Conservation (phyloP, 2,113 vertebrate genomes). For the Pholis gunnellus region DNA sequence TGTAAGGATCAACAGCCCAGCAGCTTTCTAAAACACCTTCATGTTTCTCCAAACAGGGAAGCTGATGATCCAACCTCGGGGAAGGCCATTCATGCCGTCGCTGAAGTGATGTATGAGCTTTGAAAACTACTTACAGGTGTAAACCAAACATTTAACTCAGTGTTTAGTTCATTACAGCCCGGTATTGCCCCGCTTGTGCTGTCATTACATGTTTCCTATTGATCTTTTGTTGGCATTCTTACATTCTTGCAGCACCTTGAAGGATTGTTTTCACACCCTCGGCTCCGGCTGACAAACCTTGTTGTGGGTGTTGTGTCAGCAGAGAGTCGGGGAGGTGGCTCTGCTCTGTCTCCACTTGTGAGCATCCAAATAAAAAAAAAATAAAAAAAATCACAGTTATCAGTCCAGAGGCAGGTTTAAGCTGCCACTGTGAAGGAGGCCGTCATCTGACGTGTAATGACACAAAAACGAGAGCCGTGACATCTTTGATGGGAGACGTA, state of each 20-base stretch:
- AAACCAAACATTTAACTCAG: slow-evolving; percentile 35
- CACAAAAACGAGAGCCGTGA: slow-evolving; percentile 70
- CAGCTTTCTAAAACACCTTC: neutral
- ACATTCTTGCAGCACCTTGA: slow-evolving; percentile 44
- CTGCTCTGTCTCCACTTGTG: slow-evolving; percentile 29
- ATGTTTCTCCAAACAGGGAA: slow-evolving; percentile 18
- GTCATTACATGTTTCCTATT: slow-evolving; percentile 45
- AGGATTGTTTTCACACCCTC: slow-evolving; percentile 35
- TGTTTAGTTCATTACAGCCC: slow-evolving; percentile 16
- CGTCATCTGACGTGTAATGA: slow-evolving; percentile 74
- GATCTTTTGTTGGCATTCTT: slow-evolving; percentile 42
- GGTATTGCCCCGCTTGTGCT: slow-evolving; percentile 36
- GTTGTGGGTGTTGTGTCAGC: neutral
- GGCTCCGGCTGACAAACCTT: slow-evolving; percentile 31
- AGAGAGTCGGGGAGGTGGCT: slow-evolving; percentile 3
- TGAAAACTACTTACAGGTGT: slow-evolving; percentile 22
- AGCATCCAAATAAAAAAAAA: slow-evolving; percentile 56
- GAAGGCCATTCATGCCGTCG: slow-evolving; percentile 18
- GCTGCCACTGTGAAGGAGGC: slow-evolving; percentile 57
- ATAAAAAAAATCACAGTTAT: slow-evolving; percentile 59
- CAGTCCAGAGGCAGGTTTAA: slow-evolving; percentile 65
- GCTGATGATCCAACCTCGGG: slow-evolving; percentile 22
- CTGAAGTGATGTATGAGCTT: slow-evolving; percentile 21
- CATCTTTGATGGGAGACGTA: slow-evolving; percentile 69
- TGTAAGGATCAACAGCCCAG: neutral